Evolutionary conservation across 1,140 invertebrate species (phyloP).

Genomic region (Drosophila bifasciata): DNA sequence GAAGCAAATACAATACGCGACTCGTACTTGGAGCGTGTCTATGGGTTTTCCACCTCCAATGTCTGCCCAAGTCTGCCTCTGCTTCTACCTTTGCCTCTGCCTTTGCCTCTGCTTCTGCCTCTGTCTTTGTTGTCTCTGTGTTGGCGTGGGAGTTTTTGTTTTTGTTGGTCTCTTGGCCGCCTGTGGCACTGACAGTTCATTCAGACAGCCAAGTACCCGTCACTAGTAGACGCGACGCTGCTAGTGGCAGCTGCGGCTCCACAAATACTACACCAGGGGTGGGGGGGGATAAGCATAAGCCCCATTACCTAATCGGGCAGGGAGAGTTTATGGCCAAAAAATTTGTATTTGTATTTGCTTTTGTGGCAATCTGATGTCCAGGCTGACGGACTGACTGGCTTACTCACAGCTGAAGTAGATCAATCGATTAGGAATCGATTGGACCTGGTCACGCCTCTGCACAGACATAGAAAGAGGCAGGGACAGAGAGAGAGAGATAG

Average conservation of each 20-base stretch:
- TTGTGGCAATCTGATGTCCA: conserved; percentile 48
- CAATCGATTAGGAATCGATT: conserved; percentile 42
- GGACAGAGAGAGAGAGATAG: background rate
- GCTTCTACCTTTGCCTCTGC: conserved; percentile 23
- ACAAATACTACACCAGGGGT: too few species aligned
- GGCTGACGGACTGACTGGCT: conserved; percentile 3
- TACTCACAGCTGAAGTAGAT: conserved; percentile 13
- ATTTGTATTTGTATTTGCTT: conserved; percentile 39
- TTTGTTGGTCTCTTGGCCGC: conserved; percentile 50
- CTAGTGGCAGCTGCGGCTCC: too few species aligned
- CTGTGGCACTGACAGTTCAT: conserved; percentile 53
- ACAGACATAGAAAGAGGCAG: too few species aligned
- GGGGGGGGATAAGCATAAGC: too few species aligned
- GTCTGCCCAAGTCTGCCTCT: conserved; percentile 19
- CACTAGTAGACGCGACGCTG: too few species aligned
- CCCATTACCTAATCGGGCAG: conserved; percentile 39
- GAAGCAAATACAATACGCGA: conserved; percentile 19
- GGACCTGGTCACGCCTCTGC: conserved; percentile 34
- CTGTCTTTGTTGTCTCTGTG: conserved; percentile 27
- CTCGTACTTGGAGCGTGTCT: conserved; percentile 27
- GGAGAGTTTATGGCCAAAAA: conserved; percentile 37
- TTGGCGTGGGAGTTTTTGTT: conserved; percentile 71
- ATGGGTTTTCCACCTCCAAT: conserved; percentile 44
- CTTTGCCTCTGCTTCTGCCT: conserved; percentile 27
- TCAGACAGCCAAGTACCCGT: conserved; percentile 28